These are phyloP conservation scores for Araneus ventricosus DNA, from an alignment of 1,140 invertebrate species.

Conservation along the genomic window DNA sequence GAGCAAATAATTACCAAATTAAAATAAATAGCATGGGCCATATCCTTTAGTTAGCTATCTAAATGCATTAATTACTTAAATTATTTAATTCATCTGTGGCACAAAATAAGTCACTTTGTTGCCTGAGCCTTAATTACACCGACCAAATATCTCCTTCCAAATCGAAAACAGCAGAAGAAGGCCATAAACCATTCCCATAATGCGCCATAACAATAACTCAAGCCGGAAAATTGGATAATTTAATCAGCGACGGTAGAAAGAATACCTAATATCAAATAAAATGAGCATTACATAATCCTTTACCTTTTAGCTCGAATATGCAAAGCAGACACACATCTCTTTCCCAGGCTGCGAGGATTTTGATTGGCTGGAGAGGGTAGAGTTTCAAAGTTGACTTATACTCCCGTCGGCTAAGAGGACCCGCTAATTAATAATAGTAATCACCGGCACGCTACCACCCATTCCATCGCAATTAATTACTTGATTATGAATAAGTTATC, in stretches of 20 bases:
- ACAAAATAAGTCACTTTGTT: no score
- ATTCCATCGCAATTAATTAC: conserved; percentile 28
- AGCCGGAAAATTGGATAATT: neutral
- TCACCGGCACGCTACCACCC: conserved; percentile 1
- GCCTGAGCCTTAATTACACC: neutral
- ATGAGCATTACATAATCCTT: neutral
- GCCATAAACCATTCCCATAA: neutral
- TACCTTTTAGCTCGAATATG: neutral
- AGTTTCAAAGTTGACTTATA: conserved; percentile 16
- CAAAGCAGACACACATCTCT: neutral
- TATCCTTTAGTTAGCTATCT: no score
- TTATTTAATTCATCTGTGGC: no score
- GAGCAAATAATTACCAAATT: no score
- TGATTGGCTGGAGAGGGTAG: neutral
- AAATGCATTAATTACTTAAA: no score
- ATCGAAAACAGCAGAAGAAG: neutral
- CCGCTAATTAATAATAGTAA: conserved; percentile 46
- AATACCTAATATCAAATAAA: neutral
- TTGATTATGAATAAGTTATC: conserved; percentile 60
- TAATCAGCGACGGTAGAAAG: neutral
- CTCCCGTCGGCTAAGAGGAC: neutral
- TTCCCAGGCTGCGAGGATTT: neutral
- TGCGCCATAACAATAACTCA: neutral
- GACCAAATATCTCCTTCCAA: neutral
- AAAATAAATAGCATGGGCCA: no score